These are phyloP conservation scores for Diaphora mendica DNA, from an alignment of 2,888 invertebrate species.

Conservation along the genomic window DNA sequence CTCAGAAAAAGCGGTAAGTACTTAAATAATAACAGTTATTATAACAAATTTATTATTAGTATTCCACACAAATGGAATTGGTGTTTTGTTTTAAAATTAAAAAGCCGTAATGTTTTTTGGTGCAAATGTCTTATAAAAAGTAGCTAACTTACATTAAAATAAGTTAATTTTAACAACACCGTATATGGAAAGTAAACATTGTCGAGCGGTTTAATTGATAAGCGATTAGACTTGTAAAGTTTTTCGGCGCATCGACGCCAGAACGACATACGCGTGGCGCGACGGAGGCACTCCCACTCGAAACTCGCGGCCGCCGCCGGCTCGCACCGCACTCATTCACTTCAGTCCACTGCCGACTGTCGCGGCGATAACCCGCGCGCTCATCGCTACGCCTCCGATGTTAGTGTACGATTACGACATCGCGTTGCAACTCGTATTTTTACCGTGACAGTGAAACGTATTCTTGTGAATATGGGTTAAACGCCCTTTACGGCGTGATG, in stretches of 20 bases:
- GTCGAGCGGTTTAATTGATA: constrained; percentile 75
- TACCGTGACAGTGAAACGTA: constrained; percentile 83
- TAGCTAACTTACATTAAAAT: constrained; percentile 31
- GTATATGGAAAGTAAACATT: constrained; percentile 79
- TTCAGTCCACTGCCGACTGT: constrained; percentile 81
- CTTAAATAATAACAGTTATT: constrained; percentile 13
- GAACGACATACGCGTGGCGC: constrained; percentile 71
- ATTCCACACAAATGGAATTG: background rate
- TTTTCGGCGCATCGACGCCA: constrained; percentile 81
- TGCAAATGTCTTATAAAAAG: background rate
- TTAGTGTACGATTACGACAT: constrained; percentile 85
- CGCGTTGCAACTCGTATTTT: constrained; percentile 76
- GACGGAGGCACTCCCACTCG: constrained; percentile 78
- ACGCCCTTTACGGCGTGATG: constrained; percentile 84
- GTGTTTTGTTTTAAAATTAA: background rate
- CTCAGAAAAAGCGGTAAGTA: constrained; percentile 50
- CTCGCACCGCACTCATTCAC: constrained; percentile 80
- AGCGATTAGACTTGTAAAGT: constrained; percentile 82
- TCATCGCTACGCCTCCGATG: constrained; percentile 74
- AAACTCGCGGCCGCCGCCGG: constrained; percentile 73
- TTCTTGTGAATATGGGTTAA: constrained; percentile 90
- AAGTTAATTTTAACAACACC: constrained; percentile 47
- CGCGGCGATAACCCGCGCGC: constrained; percentile 79
- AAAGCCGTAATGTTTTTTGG: background rate
- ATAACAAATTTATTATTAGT: constrained; percentile 7